Conservation (phyloP, 1,140 invertebrate genomes). For the Lutraria rhynchaena region DNA sequence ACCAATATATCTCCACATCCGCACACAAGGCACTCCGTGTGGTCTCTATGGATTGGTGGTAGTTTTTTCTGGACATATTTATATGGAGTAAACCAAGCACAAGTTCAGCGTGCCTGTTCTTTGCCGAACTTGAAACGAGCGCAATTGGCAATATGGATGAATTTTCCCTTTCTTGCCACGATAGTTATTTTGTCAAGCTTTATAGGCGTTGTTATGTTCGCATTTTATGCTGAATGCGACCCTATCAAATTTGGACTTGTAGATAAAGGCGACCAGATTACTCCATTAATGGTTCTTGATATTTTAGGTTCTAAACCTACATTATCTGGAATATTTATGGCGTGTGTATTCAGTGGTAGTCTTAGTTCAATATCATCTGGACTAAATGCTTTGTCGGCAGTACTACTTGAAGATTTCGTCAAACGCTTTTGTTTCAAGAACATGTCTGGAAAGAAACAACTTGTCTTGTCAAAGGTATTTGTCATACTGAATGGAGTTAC, state of each 20-base stretch:
- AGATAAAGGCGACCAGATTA: constrained; percentile 83
- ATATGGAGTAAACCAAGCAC: constrained; percentile 95
- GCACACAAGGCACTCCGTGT: constrained; percentile 90
- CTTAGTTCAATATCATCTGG: constrained; percentile 95
- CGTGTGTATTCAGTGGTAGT: constrained; percentile 27
- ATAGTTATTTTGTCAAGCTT: constrained; percentile 89
- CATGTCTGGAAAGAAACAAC: constrained; percentile 87
- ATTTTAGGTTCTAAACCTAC: constrained; percentile 88
- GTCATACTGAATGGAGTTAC: constrained; percentile 33
- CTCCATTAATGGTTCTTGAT: constrained; percentile 91
- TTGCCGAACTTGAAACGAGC: constrained; percentile 87
- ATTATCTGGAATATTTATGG: constrained; percentile 92
- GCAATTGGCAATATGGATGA: constrained; percentile 87
- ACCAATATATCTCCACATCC: constrained; percentile 85
- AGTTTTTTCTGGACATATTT: constrained; percentile 94
- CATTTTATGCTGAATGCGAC: constrained; percentile 90
- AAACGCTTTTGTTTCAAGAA: constrained; percentile 87
- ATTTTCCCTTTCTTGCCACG: constrained; percentile 88
- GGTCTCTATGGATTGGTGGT: constrained; percentile 93
- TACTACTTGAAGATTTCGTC: constrained; percentile 93
- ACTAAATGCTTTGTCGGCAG: constrained; percentile 94
- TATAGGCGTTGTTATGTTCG: constrained; percentile 91
- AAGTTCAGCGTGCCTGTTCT: constrained; percentile 95
- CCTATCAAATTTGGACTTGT: constrained; percentile 86
- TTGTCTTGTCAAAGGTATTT: constrained; percentile 87